Evolutionary conservation across 2,888 invertebrate genomes (phyloP), one percentile per base, ranked within the genome.

Genomic region (Tanaodytes sp.): DNA sequence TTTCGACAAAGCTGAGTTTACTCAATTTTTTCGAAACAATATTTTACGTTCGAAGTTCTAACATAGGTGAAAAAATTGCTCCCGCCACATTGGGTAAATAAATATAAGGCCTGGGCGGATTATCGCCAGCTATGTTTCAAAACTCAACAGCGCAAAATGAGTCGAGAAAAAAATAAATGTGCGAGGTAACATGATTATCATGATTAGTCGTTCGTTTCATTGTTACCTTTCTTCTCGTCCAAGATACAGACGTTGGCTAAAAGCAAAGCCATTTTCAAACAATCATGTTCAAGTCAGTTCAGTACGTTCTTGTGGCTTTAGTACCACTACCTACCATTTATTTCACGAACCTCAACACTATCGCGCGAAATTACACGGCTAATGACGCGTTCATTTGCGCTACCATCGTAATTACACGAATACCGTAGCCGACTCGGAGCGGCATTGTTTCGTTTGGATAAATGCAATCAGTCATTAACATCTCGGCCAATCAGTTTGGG

Each of bases 201-300:
- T 61, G 64, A 73, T 62, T 61, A 64, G 73, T 69, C 52, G 61
- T 68, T 73, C 62, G 71, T 73, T 63, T 70, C 73, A 66, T 78
- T 68, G 76, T 83, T 83, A 84, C 83, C 82, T 84, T 84, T 77
- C 82, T 83, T 79, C 80, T 82, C 75, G 79, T 83, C 83, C 83
- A 81, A 80, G 81, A 78, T 77, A 81, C 76, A 78, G 79, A 79
- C 80, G 82, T 81, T 72, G 82, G 82, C 83, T 84, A 79, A 76
- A 84, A 83, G 82, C 82, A 83, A 81, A 82, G 81, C 83, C 81
- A 80, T 23, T 80, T 80, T 77, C 80, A 76, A 78, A 79, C 77
- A 78, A 75, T 83, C 83, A 81, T 78, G 73, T 80, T 76, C 75
- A 73, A 75, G 59, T 55, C 54, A 65, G 37, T 40, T 48, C n/a